Evolutionary conservation across 2,888 invertebrate species (phyloP).

Genomic region (Lingula anatina): DNA sequence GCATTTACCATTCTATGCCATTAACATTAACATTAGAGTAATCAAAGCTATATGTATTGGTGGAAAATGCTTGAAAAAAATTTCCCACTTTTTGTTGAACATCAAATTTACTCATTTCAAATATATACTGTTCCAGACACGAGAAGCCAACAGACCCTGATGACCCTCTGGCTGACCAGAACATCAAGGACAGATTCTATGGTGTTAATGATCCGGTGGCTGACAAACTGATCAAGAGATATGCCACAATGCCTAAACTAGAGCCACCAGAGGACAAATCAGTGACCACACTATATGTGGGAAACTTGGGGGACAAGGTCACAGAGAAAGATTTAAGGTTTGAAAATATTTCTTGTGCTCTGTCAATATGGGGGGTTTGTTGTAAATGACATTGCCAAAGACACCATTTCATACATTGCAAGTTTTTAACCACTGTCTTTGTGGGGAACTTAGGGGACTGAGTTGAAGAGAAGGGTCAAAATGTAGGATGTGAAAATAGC

Average conservation of each 20-base stretch:
- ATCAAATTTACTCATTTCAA: too few species aligned
- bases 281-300: constrained; percentile 96
- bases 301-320: constrained; percentile 80
- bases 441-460: constrained; percentile 88
- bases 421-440: constrained; percentile 91
- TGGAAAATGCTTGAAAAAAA: too few species aligned
- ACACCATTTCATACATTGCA: too few species aligned
- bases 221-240: constrained; percentile 82
- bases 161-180: constrained; percentile 92
- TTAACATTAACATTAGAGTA: too few species aligned
- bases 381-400: too few species aligned
- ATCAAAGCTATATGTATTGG: too few species aligned
- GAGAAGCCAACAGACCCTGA: constrained; percentile 96
- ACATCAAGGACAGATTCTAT: constrained; percentile 79
- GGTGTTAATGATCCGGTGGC: constrained; percentile 95
- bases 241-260: constrained; percentile 88
- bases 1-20: too few species aligned
- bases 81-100: too few species aligned
- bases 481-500: too few species aligned
- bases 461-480: constrained; percentile 81
- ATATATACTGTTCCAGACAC: constrained; percentile 64
- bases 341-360: too few species aligned
- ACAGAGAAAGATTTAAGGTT: constrained; percentile 80
- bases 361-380: too few species aligned
- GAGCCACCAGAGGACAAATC: constrained; percentile 93